Conservation (phyloP, 2,888 invertebrate genomes). For the Stratiomys singularior region DNA sequence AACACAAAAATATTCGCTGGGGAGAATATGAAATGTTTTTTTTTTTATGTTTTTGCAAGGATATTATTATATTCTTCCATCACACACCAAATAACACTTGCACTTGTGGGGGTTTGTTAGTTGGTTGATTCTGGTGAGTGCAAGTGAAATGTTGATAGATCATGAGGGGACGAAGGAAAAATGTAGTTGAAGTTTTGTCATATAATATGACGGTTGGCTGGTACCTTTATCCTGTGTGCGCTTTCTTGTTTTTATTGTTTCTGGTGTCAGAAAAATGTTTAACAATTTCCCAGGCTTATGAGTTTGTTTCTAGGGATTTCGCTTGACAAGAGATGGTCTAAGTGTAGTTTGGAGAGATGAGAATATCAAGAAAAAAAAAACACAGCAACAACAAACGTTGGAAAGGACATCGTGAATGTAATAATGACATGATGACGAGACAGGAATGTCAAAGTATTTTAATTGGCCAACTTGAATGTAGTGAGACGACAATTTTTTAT, state of each 20-base stretch:
- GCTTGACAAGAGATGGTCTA: neutral
- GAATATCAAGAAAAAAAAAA: too few relatives aligned
- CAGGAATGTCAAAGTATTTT: too few relatives aligned
- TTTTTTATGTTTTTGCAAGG: neutral
- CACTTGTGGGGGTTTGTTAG: neutral
- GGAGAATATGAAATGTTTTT: neutral
- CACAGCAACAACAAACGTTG: too few relatives aligned
- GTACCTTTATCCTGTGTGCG: too few relatives aligned
- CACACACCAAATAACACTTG: neutral
- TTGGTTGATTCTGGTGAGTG: neutral
- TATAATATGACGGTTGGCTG: neutral
- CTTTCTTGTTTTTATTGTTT: neutral
- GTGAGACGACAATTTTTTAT: too few relatives aligned
- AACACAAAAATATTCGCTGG: neutral
- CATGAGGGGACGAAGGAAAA: neutral
- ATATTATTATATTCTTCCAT: neutral
- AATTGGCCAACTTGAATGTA: too few relatives aligned
- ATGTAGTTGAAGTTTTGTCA: neutral
- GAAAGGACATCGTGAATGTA: too few relatives aligned
- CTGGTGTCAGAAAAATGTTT: constrained; percentile 3
- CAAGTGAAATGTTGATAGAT: neutral
- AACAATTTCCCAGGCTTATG: constrained; percentile 15
- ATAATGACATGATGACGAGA: too few relatives aligned
- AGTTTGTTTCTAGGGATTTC: constrained; percentile 12
- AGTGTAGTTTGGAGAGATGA: too few relatives aligned